A percentile compares a stretch with the other conserved stretches of the same genome.
These are phyloP conservation scores for Pseudotriccus pelzelni DNA, from an alignment of 2,797 vertebrate species.

Conservation along the genomic window DNA sequence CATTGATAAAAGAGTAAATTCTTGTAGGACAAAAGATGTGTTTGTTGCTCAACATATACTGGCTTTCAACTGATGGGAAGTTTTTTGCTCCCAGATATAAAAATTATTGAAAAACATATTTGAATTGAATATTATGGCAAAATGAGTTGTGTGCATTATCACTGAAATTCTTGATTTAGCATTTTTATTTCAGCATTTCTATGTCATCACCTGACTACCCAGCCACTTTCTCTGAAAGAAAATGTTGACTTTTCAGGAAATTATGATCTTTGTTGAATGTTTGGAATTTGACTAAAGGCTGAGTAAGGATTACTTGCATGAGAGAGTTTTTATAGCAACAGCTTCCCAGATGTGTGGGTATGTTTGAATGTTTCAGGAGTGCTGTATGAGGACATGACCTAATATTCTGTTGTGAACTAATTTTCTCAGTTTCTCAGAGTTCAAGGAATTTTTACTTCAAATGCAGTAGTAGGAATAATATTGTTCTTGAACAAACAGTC, in stretches of 20 bases:
- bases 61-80: neutral
- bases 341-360: slow-evolving; percentile 2
- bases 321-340: neutral
- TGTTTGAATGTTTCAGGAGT: neutral
- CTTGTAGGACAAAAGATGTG: neutral
- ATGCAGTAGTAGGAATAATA: neutral
- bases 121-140: neutral
- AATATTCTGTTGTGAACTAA: neutral
- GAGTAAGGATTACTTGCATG: neutral
- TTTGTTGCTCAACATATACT: neutral
- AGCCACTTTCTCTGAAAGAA: neutral
- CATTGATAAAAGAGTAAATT: neutral
- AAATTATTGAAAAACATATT: neutral
- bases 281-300: slow-evolving; percentile 20
- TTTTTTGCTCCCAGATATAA: neutral
- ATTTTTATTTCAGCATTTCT: neutral
- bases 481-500: neutral
- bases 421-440: neutral
- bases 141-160: neutral
- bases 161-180: neutral
- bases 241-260: slow-evolving; percentile 29
- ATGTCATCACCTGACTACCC: neutral
- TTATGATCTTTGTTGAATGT: neutral
- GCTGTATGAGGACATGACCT: neutral
- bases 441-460: neutral